phyloP scores from a whole-genome alignment of 1,140 invertebrate species.

The Trichonephila inaurata region DNA sequence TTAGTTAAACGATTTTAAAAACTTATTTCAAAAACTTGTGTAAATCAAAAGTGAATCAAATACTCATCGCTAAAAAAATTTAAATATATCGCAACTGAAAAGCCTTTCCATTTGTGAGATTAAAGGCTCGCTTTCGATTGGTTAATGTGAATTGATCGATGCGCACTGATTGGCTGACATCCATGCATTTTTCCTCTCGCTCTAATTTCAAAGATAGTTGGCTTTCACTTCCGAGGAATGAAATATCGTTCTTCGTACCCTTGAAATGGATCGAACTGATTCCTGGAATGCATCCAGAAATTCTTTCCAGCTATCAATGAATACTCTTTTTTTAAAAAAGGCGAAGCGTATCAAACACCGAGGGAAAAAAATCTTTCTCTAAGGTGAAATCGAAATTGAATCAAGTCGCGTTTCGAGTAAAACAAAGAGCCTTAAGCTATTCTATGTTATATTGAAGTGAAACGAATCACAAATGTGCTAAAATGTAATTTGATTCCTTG shows the following conservation, averaged over 20 bases:
- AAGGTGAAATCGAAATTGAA: background rate
- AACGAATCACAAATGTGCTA: too few relatives aligned
- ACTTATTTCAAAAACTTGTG: too few relatives aligned
- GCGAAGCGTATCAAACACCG: background rate
- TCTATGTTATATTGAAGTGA: too few relatives aligned
- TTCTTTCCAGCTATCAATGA: conserved; percentile 24
- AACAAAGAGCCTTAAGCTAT: background rate
- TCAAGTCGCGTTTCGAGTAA: background rate
- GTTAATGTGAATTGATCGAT: background rate
- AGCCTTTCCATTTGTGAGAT: too few relatives aligned
- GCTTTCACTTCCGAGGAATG: background rate
- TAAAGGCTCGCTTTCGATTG: background rate
- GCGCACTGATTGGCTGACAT: background rate
- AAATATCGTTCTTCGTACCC: conserved; percentile 6
- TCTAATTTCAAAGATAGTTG: conserved; percentile 3
- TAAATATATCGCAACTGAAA: too few relatives aligned
- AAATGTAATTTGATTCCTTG: too few relatives aligned
- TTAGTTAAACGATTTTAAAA: too few relatives aligned
- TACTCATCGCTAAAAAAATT: too few relatives aligned
- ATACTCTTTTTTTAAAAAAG: background rate
- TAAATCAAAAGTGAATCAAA: too few relatives aligned
- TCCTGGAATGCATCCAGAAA: background rate
- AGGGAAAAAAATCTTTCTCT: background rate
- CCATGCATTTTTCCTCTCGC: background rate
- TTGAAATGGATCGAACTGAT: conserved; percentile 35